Evolutionary conservation across 2,113 vertebrate species (phyloP).

Genomic region (Spermophilus dauricus): DNA sequence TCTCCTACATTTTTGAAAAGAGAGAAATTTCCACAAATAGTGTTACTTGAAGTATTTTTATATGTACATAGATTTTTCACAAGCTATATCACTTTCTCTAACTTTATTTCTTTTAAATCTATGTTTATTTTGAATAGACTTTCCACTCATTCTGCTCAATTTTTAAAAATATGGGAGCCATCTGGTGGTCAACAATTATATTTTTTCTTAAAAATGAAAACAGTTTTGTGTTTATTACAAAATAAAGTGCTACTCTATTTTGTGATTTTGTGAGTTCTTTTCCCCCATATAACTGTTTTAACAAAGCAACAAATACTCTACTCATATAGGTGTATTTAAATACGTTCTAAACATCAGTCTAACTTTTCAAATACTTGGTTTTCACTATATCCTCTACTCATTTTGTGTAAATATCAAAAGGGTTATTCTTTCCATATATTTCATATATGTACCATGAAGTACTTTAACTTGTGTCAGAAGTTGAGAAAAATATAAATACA

Average conservation of each 20-base stretch:
- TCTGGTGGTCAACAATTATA: slow-evolving; percentile 69
- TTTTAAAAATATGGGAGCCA: slow-evolving; percentile 73
- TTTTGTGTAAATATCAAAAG: not conserved
- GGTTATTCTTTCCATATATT: not conserved
- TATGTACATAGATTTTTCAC: not conserved
- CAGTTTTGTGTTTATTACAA: slow-evolving; percentile 37
- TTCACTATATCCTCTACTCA: not conserved
- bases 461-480: not conserved
- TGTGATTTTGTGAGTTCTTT: not conserved
- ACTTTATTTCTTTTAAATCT: slow-evolving; percentile 11
- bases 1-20: not conserved
- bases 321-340: not conserved
- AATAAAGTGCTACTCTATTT: slow-evolving; percentile 23
- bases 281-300: not conserved
- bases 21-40: not conserved
- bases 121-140: slow-evolving; percentile 54
- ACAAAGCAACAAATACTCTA: not conserved
- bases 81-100: not conserved
- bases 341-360: not conserved
- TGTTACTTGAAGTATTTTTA: not conserved
- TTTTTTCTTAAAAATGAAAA: slow-evolving; percentile 61
- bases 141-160: slow-evolving; percentile 35
- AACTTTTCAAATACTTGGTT: not conserved
- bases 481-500: slow-evolving; percentile 40
- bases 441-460: not conserved